Conservation (phyloP, 2,113 vertebrate species). For the Aspiorhynchus laticeps region DNA sequence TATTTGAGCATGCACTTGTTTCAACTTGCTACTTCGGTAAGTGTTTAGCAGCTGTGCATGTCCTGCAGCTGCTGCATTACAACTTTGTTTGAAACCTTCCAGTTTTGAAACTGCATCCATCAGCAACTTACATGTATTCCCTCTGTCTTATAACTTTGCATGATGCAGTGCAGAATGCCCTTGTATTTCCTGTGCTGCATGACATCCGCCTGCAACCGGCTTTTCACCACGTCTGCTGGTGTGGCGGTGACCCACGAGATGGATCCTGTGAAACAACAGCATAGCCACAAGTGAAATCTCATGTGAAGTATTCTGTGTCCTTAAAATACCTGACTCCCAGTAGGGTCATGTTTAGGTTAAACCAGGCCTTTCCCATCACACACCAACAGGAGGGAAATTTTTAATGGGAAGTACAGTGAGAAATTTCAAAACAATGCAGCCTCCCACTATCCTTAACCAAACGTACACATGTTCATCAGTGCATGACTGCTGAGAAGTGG, state of each 20-base stretch:
- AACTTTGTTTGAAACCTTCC: not conserved
- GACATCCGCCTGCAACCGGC: slow-evolving; percentile 92
- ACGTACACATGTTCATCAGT: not conserved
- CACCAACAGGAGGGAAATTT: not conserved
- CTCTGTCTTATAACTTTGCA: slow-evolving; percentile 87
- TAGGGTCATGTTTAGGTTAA: not conserved
- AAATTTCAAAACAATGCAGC: not conserved
- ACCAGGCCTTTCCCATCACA: not conserved
- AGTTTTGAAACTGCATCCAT: not conserved
- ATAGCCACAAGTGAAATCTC: not conserved
- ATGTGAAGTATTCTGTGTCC: not conserved
- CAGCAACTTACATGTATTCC: slow-evolving; percentile 85
- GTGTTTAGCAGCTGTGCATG: not conserved
- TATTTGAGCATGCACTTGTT: not conserved
- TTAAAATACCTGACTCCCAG: not conserved
- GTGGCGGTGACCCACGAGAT: slow-evolving; percentile 94
- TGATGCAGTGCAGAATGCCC: slow-evolving; percentile 88
- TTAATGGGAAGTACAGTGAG: not conserved
- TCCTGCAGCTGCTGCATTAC: not conserved
- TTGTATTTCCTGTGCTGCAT: slow-evolving; percentile 86
- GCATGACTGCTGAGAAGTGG: not conserved
- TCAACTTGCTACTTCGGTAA: not conserved
- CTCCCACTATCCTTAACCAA: not conserved
- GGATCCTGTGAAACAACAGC: slow-evolving; percentile 77
- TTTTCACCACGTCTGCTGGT: slow-evolving; percentile 95